Evolutionary conservation across 2,113 vertebrate genomes (phyloP).

Genomic region (Leucoraja erinaceus): DNA sequence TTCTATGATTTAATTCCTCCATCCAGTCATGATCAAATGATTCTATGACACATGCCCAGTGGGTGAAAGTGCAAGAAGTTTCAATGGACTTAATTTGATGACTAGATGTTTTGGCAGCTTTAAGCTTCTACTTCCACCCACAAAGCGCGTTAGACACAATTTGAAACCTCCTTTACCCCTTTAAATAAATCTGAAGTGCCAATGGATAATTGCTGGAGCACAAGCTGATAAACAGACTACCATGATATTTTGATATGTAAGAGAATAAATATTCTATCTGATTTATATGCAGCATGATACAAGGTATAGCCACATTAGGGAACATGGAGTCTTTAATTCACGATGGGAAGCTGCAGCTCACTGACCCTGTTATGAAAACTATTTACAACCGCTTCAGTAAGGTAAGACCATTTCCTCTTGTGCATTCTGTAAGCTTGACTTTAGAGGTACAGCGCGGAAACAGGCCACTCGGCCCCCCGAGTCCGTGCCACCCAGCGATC

Average conservation of each 20-base stretch:
- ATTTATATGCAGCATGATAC: neutral
- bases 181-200: neutral
- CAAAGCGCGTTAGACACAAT: neutral
- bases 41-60: too few relatives aligned
- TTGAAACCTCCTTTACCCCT: neutral
- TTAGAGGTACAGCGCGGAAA: too few relatives aligned
- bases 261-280: neutral
- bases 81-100: neutral
- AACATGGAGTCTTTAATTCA: neutral
- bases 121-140: neutral
- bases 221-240: neutral
- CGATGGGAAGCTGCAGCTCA: neutral
- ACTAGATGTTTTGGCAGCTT: neutral
- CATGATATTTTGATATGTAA: neutral
- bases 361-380: neutral
- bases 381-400: constrained; percentile 5
- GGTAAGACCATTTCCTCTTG: neutral
- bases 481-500: too few relatives aligned
- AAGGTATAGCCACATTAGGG: neutral
- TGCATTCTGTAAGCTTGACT: neutral
- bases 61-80: neutral
- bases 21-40: too few relatives aligned
- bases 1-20: too few relatives aligned
- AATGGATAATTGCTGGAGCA: neutral
- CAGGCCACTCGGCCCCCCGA: too few relatives aligned